Percentiles rank a stretch among this genome's conserved stretches.
Evolutionary conservation across 2,888 invertebrate genomes (phyloP).

Genomic region (Lasioglossum pauxillum): DNA sequence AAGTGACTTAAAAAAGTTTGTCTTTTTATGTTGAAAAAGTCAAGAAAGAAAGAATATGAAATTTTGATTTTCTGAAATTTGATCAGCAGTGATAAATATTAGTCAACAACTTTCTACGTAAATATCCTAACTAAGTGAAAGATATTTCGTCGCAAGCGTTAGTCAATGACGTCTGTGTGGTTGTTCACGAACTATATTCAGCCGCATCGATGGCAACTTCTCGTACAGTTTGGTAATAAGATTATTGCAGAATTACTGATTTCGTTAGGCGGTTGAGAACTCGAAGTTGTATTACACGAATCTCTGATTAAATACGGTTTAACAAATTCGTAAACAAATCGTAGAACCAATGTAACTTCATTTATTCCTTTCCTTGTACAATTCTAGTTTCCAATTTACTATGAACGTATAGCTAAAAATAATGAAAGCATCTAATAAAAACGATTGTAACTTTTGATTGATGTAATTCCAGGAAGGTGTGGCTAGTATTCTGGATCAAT

Average conservation of each 20-base stretch:
- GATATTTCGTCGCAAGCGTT: slow-evolving; percentile 31
- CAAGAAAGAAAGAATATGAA: neutral
- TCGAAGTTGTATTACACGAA: slow-evolving; percentile 33
- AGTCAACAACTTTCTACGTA: neutral
- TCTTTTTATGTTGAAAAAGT: neutral
- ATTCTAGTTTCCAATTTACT: neutral
- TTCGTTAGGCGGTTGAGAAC: slow-evolving; percentile 46
- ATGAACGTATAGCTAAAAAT: slow-evolving; percentile 43
- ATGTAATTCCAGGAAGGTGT: slow-evolving; percentile 62
- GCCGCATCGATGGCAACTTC: slow-evolving; percentile 50
- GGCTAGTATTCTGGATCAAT: neutral
- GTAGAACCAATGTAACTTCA: neutral
- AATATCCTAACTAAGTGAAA: slow-evolving; percentile 27
- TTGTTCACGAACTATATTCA: slow-evolving; percentile 39
- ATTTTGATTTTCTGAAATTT: neutral
- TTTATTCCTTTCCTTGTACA: neutral
- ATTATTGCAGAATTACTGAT: slow-evolving; percentile 53
- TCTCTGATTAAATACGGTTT: slow-evolving; percentile 6
- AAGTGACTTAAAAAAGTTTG: neutral
- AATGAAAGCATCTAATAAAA: slow-evolving; percentile 42
- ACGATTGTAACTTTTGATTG: slow-evolving; percentile 70
- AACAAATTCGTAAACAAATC: slow-evolving; percentile 35
- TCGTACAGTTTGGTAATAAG: slow-evolving; percentile 52
- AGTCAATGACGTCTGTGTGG: slow-evolving; percentile 51
- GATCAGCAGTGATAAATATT: neutral